Evolutionary conservation across 2,888 invertebrate genomes (phyloP).

Genomic region (Cabera pusaria): DNA sequence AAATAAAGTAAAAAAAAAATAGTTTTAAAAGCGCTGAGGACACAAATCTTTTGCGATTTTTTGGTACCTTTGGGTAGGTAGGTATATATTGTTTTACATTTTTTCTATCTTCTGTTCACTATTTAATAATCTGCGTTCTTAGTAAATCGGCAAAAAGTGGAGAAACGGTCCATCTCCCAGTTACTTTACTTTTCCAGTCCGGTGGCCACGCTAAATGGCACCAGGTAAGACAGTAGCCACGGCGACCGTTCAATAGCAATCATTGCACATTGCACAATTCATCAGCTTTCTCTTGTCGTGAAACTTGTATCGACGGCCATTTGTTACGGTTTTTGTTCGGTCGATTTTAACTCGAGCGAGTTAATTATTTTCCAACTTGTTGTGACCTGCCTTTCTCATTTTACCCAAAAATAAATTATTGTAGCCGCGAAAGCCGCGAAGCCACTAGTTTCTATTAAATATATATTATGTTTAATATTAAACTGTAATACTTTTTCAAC

Average conservation of each 20-base stretch:
- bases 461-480: slow-evolving; percentile 8
- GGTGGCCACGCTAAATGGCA: slow-evolving; percentile 35
- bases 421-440: background rate
- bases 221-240: slow-evolving; percentile 30
- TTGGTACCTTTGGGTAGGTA: too few species aligned
- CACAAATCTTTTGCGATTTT: too few species aligned
- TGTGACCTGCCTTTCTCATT: slow-evolving; percentile 19
- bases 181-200: slow-evolving; percentile 32
- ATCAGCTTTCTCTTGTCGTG: slow-evolving; percentile 42
- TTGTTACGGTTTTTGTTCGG: slow-evolving; percentile 36
- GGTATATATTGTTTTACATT: too few species aligned
- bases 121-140: too few species aligned
- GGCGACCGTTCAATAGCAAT: slow-evolving; percentile 38
- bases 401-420: slow-evolving; percentile 14
- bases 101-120: too few species aligned
- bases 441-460: slow-evolving; percentile 1
- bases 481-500: too few species aligned
- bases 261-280: slow-evolving; percentile 41
- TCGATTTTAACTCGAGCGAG: slow-evolving; percentile 26
- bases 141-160: slow-evolving; percentile 4
- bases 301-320: slow-evolving; percentile 36
- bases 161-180: slow-evolving; percentile 24
- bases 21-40: background rate
- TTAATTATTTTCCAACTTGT: slow-evolving; percentile 27
- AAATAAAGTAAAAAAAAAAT: too few species aligned